Conservation (phyloP, 2,113 vertebrate genomes). For the Sceloporus tristichus region DNA sequence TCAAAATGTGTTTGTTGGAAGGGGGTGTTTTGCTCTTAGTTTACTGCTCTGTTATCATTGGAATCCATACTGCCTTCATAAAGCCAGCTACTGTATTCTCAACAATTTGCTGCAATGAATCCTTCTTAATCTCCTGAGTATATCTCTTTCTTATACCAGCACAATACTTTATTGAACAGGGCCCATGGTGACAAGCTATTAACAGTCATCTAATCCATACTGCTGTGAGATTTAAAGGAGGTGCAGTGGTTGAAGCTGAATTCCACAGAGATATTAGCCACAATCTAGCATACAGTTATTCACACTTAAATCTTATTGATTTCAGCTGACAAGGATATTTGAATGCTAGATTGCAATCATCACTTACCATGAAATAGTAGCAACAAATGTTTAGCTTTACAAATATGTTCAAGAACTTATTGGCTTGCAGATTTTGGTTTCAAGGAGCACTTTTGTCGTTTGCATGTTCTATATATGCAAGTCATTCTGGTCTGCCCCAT, state of each 20-base stretch:
- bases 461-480: background rate
- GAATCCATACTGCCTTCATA: background rate
- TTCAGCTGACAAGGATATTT: background rate
- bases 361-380: background rate
- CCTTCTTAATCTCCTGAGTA: background rate
- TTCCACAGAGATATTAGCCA: background rate
- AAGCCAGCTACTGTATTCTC: background rate
- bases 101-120: background rate
- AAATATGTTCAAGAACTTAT: background rate
- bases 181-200: background rate
- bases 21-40: background rate
- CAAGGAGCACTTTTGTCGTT: background rate
- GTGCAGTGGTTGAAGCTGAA: background rate
- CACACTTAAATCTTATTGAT: constrained; percentile 9
- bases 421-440: background rate
- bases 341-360: background rate
- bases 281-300: constrained; percentile 5
- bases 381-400: background rate
- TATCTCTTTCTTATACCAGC: background rate
- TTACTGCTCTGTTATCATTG: background rate
- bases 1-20: background rate
- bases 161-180: background rate
- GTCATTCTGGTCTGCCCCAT: background rate
- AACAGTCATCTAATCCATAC: background rate
- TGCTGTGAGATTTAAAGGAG: background rate